Conservation (phyloP, 1,140 invertebrate genomes). For the Artemia franciscana region DNA sequence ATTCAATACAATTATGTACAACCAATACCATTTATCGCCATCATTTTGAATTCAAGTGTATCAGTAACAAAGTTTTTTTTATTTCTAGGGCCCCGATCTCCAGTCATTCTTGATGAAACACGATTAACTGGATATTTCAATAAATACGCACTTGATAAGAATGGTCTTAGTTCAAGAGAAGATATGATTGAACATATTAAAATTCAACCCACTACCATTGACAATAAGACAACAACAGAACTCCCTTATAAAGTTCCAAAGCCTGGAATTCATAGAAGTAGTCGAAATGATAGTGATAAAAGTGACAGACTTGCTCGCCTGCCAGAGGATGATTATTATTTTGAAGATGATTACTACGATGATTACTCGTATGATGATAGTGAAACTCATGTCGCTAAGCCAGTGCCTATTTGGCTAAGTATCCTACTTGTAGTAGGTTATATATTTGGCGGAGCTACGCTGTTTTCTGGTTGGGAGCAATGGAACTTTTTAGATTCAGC, state of each 20-base stretch:
- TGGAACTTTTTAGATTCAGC: constrained; percentile 75
- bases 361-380: constrained; percentile 15
- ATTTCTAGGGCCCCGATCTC: constrained; percentile 1
- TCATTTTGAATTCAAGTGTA: too few species aligned
- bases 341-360: constrained; percentile 25
- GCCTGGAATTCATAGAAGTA: neutral
- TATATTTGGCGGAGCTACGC: constrained; percentile 59
- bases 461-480: constrained; percentile 49
- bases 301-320: constrained; percentile 9
- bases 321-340: constrained; percentile 10
- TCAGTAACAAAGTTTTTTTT: neutral
- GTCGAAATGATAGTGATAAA: neutral
- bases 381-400: constrained; percentile 19
- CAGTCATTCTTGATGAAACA: neutral
- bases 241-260: neutral
- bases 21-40: too few species aligned
- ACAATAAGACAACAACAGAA: neutral
- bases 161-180: neutral
- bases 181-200: neutral
- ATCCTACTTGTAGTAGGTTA: constrained; percentile 68
- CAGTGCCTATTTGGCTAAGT: constrained; percentile 74
- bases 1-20: too few species aligned
- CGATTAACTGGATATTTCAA: constrained; percentile 35
- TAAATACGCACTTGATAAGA: constrained; percentile 30
- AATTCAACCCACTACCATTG: neutral